A percentile compares a stretch with the other conserved stretches of the same genome.
phyloP scores from a whole-genome alignment of 1,140 invertebrate genomes.

The Bombus soroeensis region DNA sequence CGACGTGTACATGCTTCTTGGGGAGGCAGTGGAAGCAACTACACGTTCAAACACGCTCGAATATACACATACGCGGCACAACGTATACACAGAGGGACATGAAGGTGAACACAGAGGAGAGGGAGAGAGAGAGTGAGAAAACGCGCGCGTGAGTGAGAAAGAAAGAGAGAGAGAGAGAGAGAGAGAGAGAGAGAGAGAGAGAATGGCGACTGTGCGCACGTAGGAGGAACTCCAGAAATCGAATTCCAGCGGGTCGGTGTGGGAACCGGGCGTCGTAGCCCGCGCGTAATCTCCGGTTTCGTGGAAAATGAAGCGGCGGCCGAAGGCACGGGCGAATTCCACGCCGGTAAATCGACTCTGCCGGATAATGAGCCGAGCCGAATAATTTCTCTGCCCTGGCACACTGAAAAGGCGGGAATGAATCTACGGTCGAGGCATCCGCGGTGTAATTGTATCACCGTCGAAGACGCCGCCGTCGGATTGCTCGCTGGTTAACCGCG shows the following conservation, averaged over 20 bases:
- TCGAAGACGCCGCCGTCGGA: slow-evolving; percentile 13
- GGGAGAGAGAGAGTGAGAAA: not conserved
- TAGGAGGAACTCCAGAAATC: slow-evolving; percentile 57
- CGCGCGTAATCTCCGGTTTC: slow-evolving; percentile 61
- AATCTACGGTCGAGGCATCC: slow-evolving; percentile 13
- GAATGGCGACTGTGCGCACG: slow-evolving; percentile 27
- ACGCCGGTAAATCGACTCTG: slow-evolving; percentile 51
- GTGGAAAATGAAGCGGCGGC: slow-evolving; percentile 53
- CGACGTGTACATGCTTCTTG: slow-evolving; percentile 31
- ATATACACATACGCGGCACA: too few relatives aligned
- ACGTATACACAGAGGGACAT: not conserved
- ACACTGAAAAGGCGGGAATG: slow-evolving; percentile 37
- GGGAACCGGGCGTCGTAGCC: slow-evolving; percentile 42
- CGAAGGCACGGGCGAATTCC: slow-evolving; percentile 38
- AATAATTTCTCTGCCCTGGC: slow-evolving; percentile 49
- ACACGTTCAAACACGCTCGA: not conserved
- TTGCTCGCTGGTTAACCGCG: slow-evolving; percentile 33
- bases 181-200: not conserved
- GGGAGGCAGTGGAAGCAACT: not conserved
- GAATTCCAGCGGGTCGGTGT: slow-evolving; percentile 51
- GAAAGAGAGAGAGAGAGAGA: not conserved
- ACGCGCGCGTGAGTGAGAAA: too few relatives aligned
- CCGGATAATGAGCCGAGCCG: slow-evolving; percentile 52
- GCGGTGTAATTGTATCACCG: slow-evolving; percentile 47
- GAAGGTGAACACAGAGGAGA: not conserved